These are phyloP conservation scores for Pluvianellus socialis DNA, from an alignment of 2,113 vertebrate genomes.

Conservation along the genomic window DNA sequence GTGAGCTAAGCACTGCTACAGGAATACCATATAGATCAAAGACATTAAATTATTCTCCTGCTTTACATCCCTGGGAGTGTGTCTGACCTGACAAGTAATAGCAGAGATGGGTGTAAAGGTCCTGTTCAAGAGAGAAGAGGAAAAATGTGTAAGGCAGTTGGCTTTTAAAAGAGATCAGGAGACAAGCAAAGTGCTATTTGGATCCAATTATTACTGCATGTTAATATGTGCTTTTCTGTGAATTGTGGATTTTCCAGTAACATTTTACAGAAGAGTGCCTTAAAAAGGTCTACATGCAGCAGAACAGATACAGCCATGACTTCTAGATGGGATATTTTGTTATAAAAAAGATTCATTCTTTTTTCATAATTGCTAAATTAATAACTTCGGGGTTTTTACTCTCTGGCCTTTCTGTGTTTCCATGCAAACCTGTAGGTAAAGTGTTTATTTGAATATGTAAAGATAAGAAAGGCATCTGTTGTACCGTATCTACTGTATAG, in stretches of 20 bases:
- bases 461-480: background rate
- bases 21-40: background rate
- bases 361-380: background rate
- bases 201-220: background rate
- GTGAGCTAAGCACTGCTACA: background rate
- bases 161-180: background rate
- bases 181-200: background rate
- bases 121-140: background rate
- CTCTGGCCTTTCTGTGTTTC: background rate
- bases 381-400: rapidly evolving
- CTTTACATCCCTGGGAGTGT: background rate
- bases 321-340: background rate
- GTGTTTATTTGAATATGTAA: background rate
- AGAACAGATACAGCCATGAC: background rate
- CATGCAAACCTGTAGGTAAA: background rate
- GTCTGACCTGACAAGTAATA: background rate
- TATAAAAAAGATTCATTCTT: background rate
- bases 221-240: background rate
- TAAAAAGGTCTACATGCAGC: background rate
- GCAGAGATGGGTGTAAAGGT: background rate
- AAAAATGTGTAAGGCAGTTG: background rate
- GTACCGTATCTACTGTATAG: background rate
- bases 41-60: background rate
- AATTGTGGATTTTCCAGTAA: background rate
- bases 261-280: background rate